Percentiles rank a stretch among this genome's conserved stretches.
Evolutionary conservation across 1,140 invertebrate genomes (phyloP).

Genomic region (Andrena cerasifolii): DNA sequence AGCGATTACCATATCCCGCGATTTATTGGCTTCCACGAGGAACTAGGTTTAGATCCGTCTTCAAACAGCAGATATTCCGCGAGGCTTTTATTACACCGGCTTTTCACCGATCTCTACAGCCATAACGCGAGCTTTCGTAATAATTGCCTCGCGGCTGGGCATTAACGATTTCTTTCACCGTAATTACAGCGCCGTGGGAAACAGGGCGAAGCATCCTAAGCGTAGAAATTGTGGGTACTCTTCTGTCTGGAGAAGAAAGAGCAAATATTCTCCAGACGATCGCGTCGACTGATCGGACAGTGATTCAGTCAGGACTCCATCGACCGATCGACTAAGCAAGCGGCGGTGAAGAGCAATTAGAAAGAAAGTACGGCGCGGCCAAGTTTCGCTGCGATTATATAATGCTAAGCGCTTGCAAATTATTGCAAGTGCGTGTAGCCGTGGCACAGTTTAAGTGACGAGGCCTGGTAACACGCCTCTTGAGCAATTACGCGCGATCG

Average conservation of each 20-base stretch:
- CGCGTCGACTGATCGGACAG: neutral
- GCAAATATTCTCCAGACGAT: no score
- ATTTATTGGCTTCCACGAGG: conserved; percentile 25
- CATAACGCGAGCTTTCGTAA: neutral
- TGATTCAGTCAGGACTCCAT: neutral
- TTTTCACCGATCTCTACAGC: neutral
- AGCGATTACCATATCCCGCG: conserved; percentile 15
- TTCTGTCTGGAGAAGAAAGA: no score
- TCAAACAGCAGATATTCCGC: neutral
- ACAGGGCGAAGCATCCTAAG: neutral
- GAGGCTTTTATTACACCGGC: conserved; percentile 25
- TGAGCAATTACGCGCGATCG: no score
- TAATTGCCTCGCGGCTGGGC: neutral
- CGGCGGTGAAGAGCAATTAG: neutral
- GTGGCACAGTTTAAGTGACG: no score
- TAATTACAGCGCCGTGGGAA: neutral
- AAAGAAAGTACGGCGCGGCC: neutral
- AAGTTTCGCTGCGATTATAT: neutral
- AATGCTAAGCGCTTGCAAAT: neutral
- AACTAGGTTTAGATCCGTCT: conserved; percentile 45
- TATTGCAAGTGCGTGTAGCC: conserved; percentile 23
- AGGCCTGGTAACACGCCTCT: no score
- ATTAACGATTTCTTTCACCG: neutral
- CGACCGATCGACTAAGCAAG: neutral
- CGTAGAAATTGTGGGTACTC: neutral